phyloP scores from a whole-genome alignment of 2,888 invertebrate species.

The Catocala nupta region DNA sequence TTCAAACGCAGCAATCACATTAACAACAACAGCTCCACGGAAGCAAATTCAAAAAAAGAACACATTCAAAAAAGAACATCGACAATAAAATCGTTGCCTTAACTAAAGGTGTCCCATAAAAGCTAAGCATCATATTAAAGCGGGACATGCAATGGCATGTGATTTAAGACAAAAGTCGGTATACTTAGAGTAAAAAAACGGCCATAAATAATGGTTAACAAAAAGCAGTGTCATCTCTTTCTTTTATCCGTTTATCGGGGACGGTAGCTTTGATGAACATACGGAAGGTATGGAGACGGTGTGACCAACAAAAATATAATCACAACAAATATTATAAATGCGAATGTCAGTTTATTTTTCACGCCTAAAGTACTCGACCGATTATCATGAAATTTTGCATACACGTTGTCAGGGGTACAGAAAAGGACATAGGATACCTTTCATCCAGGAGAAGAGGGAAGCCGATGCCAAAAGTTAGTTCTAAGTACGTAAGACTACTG shows the following conservation, averaged over 20 bases:
- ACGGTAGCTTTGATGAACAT: slow-evolving; percentile 70
- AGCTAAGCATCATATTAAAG: slow-evolving; percentile 56
- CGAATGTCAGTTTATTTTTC: too few relatives aligned
- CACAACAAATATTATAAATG: too few relatives aligned
- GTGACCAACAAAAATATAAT: not conserved
- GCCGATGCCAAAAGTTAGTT: too few relatives aligned
- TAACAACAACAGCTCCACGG: not conserved
- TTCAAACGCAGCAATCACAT: too few relatives aligned
- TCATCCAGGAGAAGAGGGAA: too few relatives aligned
- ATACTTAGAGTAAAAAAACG: slow-evolving; percentile 73
- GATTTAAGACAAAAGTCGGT: slow-evolving; percentile 78
- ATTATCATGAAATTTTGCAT: too few relatives aligned
- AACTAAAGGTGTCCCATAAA: slow-evolving; percentile 34
- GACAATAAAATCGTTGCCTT: slow-evolving; percentile 24
- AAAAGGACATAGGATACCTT: too few relatives aligned
- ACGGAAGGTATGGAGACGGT: slow-evolving; percentile 61
- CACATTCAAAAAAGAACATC: slow-evolving; percentile 18
- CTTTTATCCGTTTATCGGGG: slow-evolving; percentile 72
- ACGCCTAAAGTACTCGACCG: too few relatives aligned
- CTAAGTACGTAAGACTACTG: too few relatives aligned
- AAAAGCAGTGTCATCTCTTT: slow-evolving; percentile 85
- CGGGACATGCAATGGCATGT: slow-evolving; percentile 64
- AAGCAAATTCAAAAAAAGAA: not conserved
- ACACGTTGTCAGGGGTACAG: too few relatives aligned
- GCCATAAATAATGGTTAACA: slow-evolving; percentile 85